phyloP scores from a whole-genome alignment of 2,113 vertebrate species.

The Morone saxatilis region DNA sequence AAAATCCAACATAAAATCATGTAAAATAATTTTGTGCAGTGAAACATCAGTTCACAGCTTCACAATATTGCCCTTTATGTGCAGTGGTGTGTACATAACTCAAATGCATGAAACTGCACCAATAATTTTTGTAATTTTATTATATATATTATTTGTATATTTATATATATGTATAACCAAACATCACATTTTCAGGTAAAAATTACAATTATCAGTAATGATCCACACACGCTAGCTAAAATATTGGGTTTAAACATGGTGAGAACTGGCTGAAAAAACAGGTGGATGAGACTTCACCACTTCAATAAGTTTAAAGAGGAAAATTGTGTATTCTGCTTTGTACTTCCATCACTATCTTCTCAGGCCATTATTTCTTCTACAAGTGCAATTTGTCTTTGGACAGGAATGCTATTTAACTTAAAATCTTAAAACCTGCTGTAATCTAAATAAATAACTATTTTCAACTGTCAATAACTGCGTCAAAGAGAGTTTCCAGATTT shows the following conservation, averaged over 20 bases:
- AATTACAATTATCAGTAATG: background rate
- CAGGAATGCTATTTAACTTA: constrained; percentile 2
- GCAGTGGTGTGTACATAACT: background rate
- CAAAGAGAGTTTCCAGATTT: constrained; percentile 14
- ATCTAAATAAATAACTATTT: constrained; percentile 15
- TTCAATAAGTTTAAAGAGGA: background rate
- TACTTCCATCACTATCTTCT: background rate
- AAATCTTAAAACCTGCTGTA: constrained; percentile 9
- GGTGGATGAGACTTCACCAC: background rate
- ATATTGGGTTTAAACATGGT: background rate
- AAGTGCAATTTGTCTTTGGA: constrained; percentile 23
- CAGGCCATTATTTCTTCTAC: constrained; percentile 1
- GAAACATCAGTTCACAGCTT: constrained; percentile 6
- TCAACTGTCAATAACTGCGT: constrained; percentile 5
- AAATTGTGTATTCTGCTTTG: background rate
- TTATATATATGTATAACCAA: background rate
- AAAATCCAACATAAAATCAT: background rate
- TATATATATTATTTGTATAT: background rate
- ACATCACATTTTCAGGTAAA: background rate
- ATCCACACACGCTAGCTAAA: background rate
- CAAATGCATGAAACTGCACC: constrained; percentile 4
- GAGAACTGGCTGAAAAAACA: background rate
- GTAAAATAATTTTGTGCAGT: background rate
- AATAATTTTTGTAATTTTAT: background rate
- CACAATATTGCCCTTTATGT: background rate